Percentiles rank a stretch among this genome's conserved stretches.
phyloP scores from a whole-genome alignment of 2,113 vertebrate genomes.

The Salvelinus sp. region DNA sequence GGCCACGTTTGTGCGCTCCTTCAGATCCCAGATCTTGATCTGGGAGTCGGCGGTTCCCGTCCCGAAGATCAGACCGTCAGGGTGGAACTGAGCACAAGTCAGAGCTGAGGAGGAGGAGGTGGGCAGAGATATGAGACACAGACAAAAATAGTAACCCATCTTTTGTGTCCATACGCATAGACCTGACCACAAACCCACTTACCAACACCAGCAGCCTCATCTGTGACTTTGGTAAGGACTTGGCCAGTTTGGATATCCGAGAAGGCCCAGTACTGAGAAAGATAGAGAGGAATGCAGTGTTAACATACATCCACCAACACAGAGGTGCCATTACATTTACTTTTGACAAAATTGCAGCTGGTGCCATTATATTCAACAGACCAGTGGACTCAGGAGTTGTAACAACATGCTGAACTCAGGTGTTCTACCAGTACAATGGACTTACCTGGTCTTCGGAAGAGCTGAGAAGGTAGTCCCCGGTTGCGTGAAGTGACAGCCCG shows the following conservation, averaged over 20 bases:
- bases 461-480: constrained; percentile 95
- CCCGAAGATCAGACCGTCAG: constrained; percentile 95
- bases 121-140: neutral
- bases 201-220: constrained; percentile 94
- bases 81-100: constrained; percentile 98
- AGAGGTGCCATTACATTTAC: neutral
- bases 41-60: constrained; percentile 96
- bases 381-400: neutral
- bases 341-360: neutral
- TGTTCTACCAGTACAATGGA: neutral
- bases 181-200: constrained; percentile 43
- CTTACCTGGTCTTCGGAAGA: constrained; percentile 95
- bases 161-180: neutral
- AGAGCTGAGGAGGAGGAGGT: constrained; percentile 75
- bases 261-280: constrained; percentile 92
- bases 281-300: neutral
- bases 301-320: too few species aligned
- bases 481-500: constrained; percentile 93
- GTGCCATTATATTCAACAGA: too few species aligned
- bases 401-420: neutral
- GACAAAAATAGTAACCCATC: neutral
- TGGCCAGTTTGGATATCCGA: constrained; percentile 93
- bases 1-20: constrained; percentile 97
- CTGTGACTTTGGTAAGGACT: constrained; percentile 95
- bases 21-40: constrained; percentile 99